Base-by-base conservation (phyloP, 1,140 invertebrate species). In the Drosophila repleta region DNA sequence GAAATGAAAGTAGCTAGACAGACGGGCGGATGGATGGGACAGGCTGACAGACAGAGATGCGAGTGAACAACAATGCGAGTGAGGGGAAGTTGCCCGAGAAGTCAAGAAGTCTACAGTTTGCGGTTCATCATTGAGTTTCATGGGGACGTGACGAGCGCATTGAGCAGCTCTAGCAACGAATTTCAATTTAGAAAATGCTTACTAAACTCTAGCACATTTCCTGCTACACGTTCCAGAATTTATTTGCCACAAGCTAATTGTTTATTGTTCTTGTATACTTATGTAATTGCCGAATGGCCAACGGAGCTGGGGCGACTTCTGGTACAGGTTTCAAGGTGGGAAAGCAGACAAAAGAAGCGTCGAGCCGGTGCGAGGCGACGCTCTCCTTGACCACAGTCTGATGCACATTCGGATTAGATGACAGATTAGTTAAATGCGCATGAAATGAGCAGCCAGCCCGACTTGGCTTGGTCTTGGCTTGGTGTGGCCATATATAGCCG, bases 401-500 rank as follows among this genome's bases (percentile, higher is more conserved):
- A 87, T 85, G 81, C 66, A 68, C 78, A 60, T 39, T 41, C 49
- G 77, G 81, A 81, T 81, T 87, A 85, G 81, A 85, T 85, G 81
- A 85, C 82, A 85, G 81, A 85, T 85, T 87, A 85, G 81, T 81
- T 81, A 85, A 85, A 87, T 85, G 81, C 66, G 77, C 81, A 87
- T 85, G 81, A 87, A 85, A 85, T 85, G 81, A 84, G 81, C 67
- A 80, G 65, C 56, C 64, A 11, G 52, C 53, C 72, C 81, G 80
- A 74, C 64, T 80, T 70, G 72, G 65, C 56, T 48, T 4, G 35
- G 35, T n/a, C 37, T 29, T 13, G 37, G 39, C 39, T 15, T 7
- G 39, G 39, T 63, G 58, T 61, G 62, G 63, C 74, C 74, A 51
- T 53, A 57, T 69, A 48, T 20, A 46, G 63, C 21, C 20, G 4